Evolutionary conservation across 2,888 invertebrate genomes (phyloP), one percentile per base, ranked within the genome.

Genomic region (Hirtodrosophila confusa): DNA sequence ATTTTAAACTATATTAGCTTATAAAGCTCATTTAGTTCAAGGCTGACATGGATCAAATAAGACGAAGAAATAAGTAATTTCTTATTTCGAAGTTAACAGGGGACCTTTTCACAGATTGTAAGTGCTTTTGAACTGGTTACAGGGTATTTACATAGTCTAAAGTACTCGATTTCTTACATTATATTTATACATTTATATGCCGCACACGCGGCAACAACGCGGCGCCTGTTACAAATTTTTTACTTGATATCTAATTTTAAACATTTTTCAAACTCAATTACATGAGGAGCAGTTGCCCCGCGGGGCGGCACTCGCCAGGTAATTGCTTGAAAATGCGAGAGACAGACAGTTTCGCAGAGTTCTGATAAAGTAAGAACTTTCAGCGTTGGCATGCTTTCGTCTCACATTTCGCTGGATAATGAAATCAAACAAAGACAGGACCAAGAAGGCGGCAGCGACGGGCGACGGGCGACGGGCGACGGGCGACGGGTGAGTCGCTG

Each of bases 241-340:
- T 29, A 29, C 24, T 53, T 61, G 51, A 67, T 67, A 71, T 82
- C 79, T 71, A 80, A 86, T 86, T 87, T 85, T 71, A 53, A 70
- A 71, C 63, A 85, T 69, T 78, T 78, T 63, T 65, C 63, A 86
- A 82, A 88, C 80, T 83, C 83, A 82, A 88, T 82, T 82, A 88
- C 65, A 67, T 64, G 39, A 39, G 17, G 11, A 57, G 43, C 50
- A 40, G 47, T 9, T 35, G 36, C 9, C 49, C 51, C 41, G 12
- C 50, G 78, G 58, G 40, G 45, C 48, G 47, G 37, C 7, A 37
- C 62, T 55, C 53, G 48, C 43, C 71, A 70, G 83, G 83, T 80
- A 87, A 80, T 80, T 85, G 79, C 75, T 78, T 56, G 88, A 71
- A 88, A 88, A 88, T 78, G 70, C 56, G 43, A 55, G 45, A 44